Conservation (phyloP, 2,113 vertebrate species). For the Elephantulus edwardii region DNA sequence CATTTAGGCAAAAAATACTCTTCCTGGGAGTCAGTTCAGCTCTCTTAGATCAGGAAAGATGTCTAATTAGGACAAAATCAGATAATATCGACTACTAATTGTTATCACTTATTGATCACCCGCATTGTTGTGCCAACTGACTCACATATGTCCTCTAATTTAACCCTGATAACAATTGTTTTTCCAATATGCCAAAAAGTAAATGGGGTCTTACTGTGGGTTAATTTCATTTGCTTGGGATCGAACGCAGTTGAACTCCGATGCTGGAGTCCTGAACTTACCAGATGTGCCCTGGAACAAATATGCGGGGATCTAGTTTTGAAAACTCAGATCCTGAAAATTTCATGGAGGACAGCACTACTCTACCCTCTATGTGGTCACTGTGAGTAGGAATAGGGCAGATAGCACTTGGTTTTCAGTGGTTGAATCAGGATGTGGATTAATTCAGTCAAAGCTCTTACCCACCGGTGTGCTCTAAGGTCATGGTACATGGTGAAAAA, state of each 20-base stretch:
- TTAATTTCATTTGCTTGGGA: background rate
- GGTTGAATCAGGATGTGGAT: background rate
- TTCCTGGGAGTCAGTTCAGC: background rate
- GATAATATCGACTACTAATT: background rate
- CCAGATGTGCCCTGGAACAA: background rate
- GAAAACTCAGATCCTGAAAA: background rate
- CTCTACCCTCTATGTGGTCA: background rate
- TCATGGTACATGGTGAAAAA: background rate
- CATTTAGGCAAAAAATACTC: background rate
- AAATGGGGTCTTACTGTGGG: background rate
- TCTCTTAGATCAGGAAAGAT: background rate
- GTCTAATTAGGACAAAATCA: background rate
- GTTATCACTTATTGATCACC: background rate
- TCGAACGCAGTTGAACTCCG: background rate
- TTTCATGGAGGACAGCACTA: background rate
- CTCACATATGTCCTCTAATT: background rate
- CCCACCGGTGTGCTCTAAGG: background rate
- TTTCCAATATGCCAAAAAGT: background rate
- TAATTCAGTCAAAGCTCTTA: background rate
- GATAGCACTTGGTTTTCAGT: background rate
- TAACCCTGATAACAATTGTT: background rate
- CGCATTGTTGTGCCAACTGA: accelerated
- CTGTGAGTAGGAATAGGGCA: background rate
- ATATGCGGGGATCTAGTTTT: background rate
- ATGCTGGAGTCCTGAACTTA: background rate